Evolutionary conservation across 2,797 vertebrate species (phyloP).

Genomic region (Neostethus bicornis): DNA sequence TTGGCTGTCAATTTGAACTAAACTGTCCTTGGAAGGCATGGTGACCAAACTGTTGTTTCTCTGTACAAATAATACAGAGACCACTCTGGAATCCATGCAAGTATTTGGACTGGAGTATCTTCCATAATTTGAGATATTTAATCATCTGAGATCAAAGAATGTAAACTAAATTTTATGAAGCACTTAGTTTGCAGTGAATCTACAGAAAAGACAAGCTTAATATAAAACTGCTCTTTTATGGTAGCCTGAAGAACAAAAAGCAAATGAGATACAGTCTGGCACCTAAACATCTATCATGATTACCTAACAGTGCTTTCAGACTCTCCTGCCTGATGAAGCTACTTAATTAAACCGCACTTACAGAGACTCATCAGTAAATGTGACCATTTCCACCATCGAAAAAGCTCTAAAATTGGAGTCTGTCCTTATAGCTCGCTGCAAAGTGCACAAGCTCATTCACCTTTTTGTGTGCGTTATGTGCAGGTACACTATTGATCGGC

Average conservation of each 20-base stretch:
- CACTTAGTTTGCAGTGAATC: no score
- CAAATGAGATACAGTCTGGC: background rate
- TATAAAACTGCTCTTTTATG: no score
- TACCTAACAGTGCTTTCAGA: background rate
- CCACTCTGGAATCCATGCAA: no score
- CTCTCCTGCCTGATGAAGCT: background rate
- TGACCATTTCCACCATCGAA: conserved; percentile 1
- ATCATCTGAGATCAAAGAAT: no score
- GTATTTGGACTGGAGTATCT: no score
- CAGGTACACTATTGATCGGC: conserved; percentile 95
- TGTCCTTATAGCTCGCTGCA: conserved; percentile 1
- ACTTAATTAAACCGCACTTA: background rate
- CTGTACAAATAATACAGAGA: no score
- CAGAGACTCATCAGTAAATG: background rate
- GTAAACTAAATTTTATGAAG: no score
- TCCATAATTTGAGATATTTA: no score
- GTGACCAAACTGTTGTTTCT: no score
- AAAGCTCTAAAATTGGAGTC: conserved; percentile 4
- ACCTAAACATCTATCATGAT: background rate
- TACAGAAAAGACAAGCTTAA: no score
- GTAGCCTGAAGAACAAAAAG: background rate
- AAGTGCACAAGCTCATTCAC: conserved; percentile 2
- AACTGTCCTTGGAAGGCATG: no score
- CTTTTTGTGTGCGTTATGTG: conserved; percentile 18
- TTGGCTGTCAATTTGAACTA: no score